Evolutionary conservation across 2,888 invertebrate species (phyloP), one percentile per base, ranked within the genome.

Genomic region (Dryadula phaetusa): DNA sequence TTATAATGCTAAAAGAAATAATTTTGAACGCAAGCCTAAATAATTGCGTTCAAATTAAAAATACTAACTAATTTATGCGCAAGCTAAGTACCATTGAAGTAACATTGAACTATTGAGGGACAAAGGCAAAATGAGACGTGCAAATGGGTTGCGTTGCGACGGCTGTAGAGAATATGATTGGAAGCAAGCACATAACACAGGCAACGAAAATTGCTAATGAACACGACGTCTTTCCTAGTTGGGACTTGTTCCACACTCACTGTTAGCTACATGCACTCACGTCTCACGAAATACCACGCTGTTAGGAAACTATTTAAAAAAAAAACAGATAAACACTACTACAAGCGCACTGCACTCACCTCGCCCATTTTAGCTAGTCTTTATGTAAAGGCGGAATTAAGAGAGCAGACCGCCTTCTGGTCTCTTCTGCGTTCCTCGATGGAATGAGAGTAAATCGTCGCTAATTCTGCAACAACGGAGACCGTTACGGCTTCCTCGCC

Each of bases 281-380:
- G 84, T 84, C 84, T 86, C 87, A 85, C 85, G 83, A 84, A 86
- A 86, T 90, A 89, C 87, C 86, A 79, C 79, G 76, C 77, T 69
- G 64, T 62, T 34, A 58, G 56, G 73, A 77, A 78, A 75, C 84
- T 86, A 85, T 82, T 84, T 81, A 76, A 85, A 86, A 49, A 37
- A 87, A 80, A 79, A 84, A 84, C 86, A 82, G 76, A 81, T 82
- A 90, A 90, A 84, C 90, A 89, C 90, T 92, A 91, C 91, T 83
- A 82, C 82, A 88, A 88, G 87, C 79, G 75, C 90, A 86, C 88
- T 81, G 84, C 89, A 92, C 92, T 92, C 92, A 92, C 92, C 92
- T 92, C 92, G 91, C 92, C 92, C 92, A 92, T 92, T 91, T 89
- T 90, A 88, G 85, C 85, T 86, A 91, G 90, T 90, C 86, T 90